Evolutionary conservation across 2,113 vertebrate genomes (phyloP).

Genomic region (Hassar affinis): DNA sequence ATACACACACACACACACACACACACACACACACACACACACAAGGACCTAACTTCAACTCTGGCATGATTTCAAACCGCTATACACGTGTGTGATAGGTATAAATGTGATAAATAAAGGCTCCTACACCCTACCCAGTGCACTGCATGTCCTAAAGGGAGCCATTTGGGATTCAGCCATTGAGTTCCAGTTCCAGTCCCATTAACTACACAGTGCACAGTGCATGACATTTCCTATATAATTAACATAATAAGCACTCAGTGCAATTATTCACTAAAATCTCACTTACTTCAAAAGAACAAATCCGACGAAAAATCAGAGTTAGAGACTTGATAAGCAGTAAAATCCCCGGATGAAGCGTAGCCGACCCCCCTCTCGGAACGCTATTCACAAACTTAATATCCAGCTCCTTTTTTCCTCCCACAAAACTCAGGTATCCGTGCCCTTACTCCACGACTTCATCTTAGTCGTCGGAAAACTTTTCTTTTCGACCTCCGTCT

Average conservation of each 20-base stretch:
- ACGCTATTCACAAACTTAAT: conserved; percentile 18
- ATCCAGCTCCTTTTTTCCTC: background rate
- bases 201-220: no score
- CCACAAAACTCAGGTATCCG: conserved; percentile 33
- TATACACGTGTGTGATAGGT: background rate
- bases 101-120: background rate
- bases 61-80: background rate
- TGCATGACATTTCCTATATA: background rate
- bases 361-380: conserved; percentile 6
- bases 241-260: no score
- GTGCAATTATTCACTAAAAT: background rate
- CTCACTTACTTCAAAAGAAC: conserved; percentile 25
- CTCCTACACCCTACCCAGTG: background rate
- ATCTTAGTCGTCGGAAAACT: background rate
- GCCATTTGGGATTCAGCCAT: conserved; percentile 2
- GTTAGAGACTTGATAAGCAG: background rate
- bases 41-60: no score
- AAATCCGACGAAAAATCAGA: background rate
- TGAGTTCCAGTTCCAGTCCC: background rate
- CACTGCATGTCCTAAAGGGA: background rate
- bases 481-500: background rate
- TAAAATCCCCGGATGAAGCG: conserved; percentile 27
- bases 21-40: background rate
- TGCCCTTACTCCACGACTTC: conserved; percentile 32
- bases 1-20: no score